A percentile compares a stretch with the other conserved stretches of the same genome.
phyloP scores from a whole-genome alignment of 2,797 vertebrate species.

The Cynopterus sphinx region DNA sequence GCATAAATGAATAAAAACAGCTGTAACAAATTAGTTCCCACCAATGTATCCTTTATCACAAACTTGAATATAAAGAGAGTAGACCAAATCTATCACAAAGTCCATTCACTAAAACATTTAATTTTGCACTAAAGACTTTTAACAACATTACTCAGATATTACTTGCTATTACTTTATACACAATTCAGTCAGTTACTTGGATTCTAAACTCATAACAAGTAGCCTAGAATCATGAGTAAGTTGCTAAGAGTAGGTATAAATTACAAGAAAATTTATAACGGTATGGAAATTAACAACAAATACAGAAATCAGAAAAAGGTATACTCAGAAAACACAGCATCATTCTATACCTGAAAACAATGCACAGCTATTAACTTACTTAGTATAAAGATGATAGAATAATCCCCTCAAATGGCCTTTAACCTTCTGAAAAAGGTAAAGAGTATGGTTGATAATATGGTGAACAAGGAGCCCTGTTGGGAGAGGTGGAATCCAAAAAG shows the following conservation, averaged over 20 bases:
- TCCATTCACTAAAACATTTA: neutral
- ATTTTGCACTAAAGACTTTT: slow-evolving; percentile 34
- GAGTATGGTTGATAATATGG: neutral
- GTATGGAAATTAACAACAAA: slow-evolving; percentile 43
- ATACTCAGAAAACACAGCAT: neutral
- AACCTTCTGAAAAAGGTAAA: neutral
- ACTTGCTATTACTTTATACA: slow-evolving; percentile 1
- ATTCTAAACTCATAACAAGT: slow-evolving; percentile 30
- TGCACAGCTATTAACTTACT: slow-evolving; percentile 4
- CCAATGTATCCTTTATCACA: slow-evolving; percentile 5
- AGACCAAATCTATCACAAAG: neutral
- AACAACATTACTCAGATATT: slow-evolving; percentile 5
- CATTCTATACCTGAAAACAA: neutral
- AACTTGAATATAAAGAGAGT: slow-evolving; percentile 30
- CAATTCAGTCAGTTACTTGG: neutral
- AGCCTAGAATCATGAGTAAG: neutral
- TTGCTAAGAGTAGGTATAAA: neutral
- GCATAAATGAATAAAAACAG: slow-evolving; percentile 56
- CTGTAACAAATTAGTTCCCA: slow-evolving; percentile 27
- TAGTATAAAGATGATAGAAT: neutral
- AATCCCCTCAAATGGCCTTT: neutral
- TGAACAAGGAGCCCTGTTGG: neutral
- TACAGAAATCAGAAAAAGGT: slow-evolving; percentile 5
- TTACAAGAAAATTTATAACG: neutral
- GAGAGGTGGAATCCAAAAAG: neutral